Conservation (phyloP, 64 coral and sea anemone species). For the Stichodactyla helianthus region DNA sequence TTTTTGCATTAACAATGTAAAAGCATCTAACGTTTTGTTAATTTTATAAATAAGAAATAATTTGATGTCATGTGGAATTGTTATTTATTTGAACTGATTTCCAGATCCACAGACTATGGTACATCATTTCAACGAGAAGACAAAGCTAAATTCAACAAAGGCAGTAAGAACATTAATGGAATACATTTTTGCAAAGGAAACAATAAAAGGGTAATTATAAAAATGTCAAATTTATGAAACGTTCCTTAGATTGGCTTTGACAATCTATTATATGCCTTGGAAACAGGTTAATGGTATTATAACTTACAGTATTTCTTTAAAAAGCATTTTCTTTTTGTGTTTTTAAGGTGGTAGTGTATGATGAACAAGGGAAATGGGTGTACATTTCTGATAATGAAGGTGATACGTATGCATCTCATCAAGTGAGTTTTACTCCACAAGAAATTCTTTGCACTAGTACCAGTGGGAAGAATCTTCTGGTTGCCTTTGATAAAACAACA, state of each 20-base stretch:
- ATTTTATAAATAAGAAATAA: too few species aligned
- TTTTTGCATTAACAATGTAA: too few species aligned
- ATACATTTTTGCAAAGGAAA: conserved; percentile 43
- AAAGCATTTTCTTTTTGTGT: background rate
- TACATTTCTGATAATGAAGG: conserved; percentile 38
- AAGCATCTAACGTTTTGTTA: too few species aligned
- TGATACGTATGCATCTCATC: background rate
- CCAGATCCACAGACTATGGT: conserved; percentile 54
- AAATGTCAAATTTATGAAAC: background rate
- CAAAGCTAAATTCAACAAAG: conserved; percentile 9
- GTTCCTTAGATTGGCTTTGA: too few species aligned
- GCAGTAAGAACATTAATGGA: conserved; percentile 21
- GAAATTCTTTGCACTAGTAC: background rate
- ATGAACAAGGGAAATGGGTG: background rate
- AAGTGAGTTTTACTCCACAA: background rate
- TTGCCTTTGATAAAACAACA: background rate
- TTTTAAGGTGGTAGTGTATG: conserved; percentile 42
- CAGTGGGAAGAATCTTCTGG: background rate
- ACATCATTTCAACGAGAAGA: conserved; percentile 50
- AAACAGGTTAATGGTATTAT: too few species aligned
- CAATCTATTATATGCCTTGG: too few species aligned
- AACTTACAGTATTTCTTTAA: background rate
- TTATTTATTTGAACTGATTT: background rate
- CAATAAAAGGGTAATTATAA: conserved; percentile 21
- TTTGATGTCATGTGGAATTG: too few species aligned